Base-by-base conservation (phyloP, 2,797 vertebrate genomes). In the Enoplosus armatus region DNA sequence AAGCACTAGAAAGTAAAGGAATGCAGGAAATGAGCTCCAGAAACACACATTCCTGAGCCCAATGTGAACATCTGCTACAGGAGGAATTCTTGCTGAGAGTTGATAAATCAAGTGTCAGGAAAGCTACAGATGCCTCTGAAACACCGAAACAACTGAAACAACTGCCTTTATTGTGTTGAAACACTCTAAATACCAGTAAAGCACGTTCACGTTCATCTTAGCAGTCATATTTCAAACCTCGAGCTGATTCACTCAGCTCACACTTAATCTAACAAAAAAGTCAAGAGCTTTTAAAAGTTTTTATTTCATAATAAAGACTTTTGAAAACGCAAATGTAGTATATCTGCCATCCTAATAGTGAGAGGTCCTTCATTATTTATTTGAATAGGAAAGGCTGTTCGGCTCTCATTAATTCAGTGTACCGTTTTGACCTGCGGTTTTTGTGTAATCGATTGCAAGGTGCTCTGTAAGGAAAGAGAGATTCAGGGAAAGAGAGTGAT, bases 381-480 rank as follows among this genome's bases (percentile, higher is more conserved):
- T 26, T 39, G 51, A 72, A 72, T 27, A 8, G 29, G 16, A 72
- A 72, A 77, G 64, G 24, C 26, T n/a, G 24, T 29, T 77, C 29
- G 27, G 56, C 59, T 54, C 55, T 61, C 60, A 77, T 88, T 87
- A 76, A 83, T 81, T 70, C 65, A 15, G 54, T 59, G 80, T 85
- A 71, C 60, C 16, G 12, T 8, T 80, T 61, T 75, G 73, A 82
- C 62, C 75, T 65, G 70, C 20, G 12, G 59, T 82, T 78, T n/a
- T 79, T 62, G 29, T 76, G 27, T 65, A 77, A 87, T 84, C 72
- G 56, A 87, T 83, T 72, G 59, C 60, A 47, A 56, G 39, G 45
- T 31, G 56, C 68, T 71, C 37, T 51, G 37, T 35, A 11, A 59
- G 62, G 50, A 69, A 41, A 50, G 33, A 27, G 50, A 74, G 24